These are phyloP conservation scores for Melanostigma gelatinosum DNA, from an alignment of 2,113 vertebrate genomes.

Conservation along the genomic window DNA sequence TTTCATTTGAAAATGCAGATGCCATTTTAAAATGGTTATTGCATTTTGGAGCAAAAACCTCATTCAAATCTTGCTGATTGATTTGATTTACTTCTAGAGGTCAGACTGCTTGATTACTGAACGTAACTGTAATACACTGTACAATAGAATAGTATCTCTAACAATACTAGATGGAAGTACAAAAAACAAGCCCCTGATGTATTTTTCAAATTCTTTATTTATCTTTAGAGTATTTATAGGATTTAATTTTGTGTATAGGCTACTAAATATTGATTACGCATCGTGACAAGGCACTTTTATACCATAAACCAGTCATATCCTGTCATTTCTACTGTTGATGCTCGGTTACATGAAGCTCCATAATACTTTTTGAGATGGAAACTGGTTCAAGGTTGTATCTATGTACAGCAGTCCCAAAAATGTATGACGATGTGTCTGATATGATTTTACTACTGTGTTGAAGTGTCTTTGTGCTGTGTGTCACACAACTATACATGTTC, in stretches of 20 bases:
- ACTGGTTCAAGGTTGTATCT: slow-evolving; percentile 8
- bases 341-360: slow-evolving; percentile 21
- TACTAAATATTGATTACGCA: slow-evolving; percentile 38
- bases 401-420: slow-evolving; percentile 29
- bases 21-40: background rate
- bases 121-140: slow-evolving; percentile 54
- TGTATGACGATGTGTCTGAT: slow-evolving; percentile 30
- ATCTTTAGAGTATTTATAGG: slow-evolving; percentile 58
- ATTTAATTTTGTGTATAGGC: slow-evolving; percentile 31
- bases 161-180: slow-evolving; percentile 25
- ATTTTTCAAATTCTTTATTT: slow-evolving; percentile 60
- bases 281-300: slow-evolving; percentile 58
- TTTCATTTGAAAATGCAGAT: background rate
- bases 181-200: slow-evolving; percentile 27
- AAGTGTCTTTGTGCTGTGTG: slow-evolving; percentile 25
- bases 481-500: slow-evolving; percentile 36
- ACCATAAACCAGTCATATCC: slow-evolving; percentile 24
- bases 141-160: slow-evolving; percentile 35
- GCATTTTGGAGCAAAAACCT: slow-evolving; percentile 34
- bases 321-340: slow-evolving; percentile 19
- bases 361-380: slow-evolving; percentile 32
- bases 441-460: slow-evolving; percentile 39
- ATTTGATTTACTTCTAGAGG: slow-evolving; percentile 25
- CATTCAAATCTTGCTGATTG: slow-evolving; percentile 34
- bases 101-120: slow-evolving; percentile 25